Percentiles rank a stretch among this genome's conserved stretches.
Evolutionary conservation across 2,113 vertebrate genomes (phyloP).

Genomic region (Hemichromis elongatus): DNA sequence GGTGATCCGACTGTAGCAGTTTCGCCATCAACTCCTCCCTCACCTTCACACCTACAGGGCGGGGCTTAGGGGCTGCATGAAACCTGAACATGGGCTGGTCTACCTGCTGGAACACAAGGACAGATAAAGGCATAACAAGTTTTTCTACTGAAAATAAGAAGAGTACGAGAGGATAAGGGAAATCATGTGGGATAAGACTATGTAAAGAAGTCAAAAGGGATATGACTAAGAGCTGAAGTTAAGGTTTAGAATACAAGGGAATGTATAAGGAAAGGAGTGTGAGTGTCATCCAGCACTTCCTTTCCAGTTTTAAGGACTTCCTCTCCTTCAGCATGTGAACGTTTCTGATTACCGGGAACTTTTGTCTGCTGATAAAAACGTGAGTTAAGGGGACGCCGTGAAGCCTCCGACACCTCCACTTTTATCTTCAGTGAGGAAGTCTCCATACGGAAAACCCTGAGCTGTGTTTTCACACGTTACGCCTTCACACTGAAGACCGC

Average conservation of each 20-base stretch:
- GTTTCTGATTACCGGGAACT: neutral
- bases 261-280: neutral
- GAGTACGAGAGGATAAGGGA: neutral
- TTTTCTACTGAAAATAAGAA: neutral
- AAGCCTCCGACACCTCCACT: neutral
- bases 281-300: neutral
- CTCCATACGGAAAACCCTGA: conserved; percentile 5
- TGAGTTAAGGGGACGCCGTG: neutral
- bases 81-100: conserved; percentile 13
- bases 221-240: neutral
- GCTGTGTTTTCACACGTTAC: conserved; percentile 2
- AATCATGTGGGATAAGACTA: accelerated
- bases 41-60: conserved; percentile 59
- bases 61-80: neutral
- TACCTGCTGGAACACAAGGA: conserved; percentile 49
- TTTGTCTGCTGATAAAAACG: neutral
- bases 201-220: neutral
- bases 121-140: neutral
- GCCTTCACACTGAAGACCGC: neutral
- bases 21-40: conserved; percentile 66
- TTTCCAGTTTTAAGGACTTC: neutral
- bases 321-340: neutral
- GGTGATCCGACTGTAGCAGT: conserved; percentile 73
- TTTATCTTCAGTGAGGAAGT: conserved; percentile 9
- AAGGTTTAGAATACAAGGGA: too few relatives aligned